Base-by-base conservation (phyloP, 2,113 vertebrate species). In the Corythornis cristatus region DNA sequence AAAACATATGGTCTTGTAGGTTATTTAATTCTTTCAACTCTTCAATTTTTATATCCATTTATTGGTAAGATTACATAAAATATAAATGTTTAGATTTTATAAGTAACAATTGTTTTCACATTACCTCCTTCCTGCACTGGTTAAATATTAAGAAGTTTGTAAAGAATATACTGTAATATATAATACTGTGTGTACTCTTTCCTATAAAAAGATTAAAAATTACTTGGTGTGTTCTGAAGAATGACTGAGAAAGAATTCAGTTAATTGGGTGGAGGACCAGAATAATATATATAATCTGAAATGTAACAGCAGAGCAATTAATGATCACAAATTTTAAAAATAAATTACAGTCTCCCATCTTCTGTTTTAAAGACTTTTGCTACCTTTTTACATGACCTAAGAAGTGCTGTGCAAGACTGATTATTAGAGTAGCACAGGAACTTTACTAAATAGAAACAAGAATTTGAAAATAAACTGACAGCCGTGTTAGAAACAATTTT, bases 21-120 rank as follows among this genome's bases (percentile, higher is more conserved):
- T 77, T 99, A 99, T 93, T 45, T 99, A 57, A 95, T 99, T 88
- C 96, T 99, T 70, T 99, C 99, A 76, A 82, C 62, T 77, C 98
- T 99, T 56, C 99, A 99, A 77, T 99, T 99, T 95, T 97, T 99
- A 54, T 99, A 99, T 96, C 99, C 99, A 77, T 99, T 99, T 92
- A 99, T 99, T 94, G 99, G 99, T 99, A 98, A 98, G 98, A 62
- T 76, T 33, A 73, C 17, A 33, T 83, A 19, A 94, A 89, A 75
- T 90, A 45, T 9, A 61, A 58, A 50, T 68, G 21, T 37, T 66
- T 21, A 40, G 50, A 4, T 58, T 75, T 68, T 93, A 45, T 45
- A 72, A 54, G 15, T 86, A 67, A 33, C 2, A 66, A 29, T 3
- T 1, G 31, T 79, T 89, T 80, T 56, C 33, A 29, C 14, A 35